Evolutionary conservation across 2,888 invertebrate genomes (phyloP).

Genomic region (Drosophila gaucha): DNA sequence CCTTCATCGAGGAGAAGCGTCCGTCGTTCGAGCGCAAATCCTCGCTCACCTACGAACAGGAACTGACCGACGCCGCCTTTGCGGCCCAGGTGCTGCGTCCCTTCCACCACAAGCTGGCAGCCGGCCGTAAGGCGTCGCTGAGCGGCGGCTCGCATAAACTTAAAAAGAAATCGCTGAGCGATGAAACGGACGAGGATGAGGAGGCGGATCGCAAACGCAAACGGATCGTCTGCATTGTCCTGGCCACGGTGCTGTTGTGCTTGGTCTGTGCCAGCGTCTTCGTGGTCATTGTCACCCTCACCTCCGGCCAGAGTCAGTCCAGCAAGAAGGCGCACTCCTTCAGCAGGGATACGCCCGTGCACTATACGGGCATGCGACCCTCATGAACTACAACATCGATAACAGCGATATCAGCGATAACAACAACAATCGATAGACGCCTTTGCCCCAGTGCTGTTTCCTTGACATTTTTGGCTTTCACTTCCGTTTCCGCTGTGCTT

Average conservation of each 20-base stretch:
- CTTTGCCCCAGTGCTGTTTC: constrained; percentile 7
- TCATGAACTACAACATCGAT: constrained; percentile 64
- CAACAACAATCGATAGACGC: constrained; percentile 5
- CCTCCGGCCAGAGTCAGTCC: constrained; percentile 88
- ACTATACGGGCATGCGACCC: constrained; percentile 84
- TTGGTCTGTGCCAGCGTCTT: constrained; percentile 90
- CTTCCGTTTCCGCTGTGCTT: constrained; percentile 56
- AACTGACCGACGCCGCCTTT: constrained; percentile 83
- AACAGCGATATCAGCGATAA: too few relatives aligned
- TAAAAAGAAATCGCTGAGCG: constrained; percentile 84
- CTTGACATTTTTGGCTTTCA: constrained; percentile 37
- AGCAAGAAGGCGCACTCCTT: constrained; percentile 89
- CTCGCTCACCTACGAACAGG: constrained; percentile 83
- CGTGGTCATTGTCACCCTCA: constrained; percentile 91
- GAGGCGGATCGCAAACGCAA: constrained; percentile 89
- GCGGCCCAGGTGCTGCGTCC: constrained; percentile 84
- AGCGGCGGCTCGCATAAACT: constrained; percentile 78
- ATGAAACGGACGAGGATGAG: constrained; percentile 85
- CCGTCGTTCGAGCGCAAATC: constrained; percentile 84
- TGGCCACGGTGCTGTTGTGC: constrained; percentile 89
- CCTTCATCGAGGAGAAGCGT: constrained; percentile 84
- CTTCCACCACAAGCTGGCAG: constrained; percentile 82
- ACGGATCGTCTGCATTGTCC: constrained; percentile 89
- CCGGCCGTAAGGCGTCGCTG: constrained; percentile 81
- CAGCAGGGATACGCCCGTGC: constrained; percentile 85